These are phyloP conservation scores for Phorcus lineatus DNA, from an alignment of 2,888 invertebrate species.

Conservation along the genomic window DNA sequence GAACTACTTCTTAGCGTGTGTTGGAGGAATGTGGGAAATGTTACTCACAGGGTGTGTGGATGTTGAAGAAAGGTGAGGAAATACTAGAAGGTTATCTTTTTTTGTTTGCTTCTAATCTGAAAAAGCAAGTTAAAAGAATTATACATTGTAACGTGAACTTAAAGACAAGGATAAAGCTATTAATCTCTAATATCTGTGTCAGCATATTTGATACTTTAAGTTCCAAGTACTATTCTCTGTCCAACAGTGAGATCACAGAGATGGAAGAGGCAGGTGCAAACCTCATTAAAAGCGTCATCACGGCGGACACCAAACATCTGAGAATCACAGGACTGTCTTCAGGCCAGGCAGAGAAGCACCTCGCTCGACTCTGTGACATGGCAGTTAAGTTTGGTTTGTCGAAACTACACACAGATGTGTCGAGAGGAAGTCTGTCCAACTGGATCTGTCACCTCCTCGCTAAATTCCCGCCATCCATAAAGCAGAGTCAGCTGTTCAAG, in stretches of 20 bases:
- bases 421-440: not conserved
- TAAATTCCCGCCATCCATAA: not conserved
- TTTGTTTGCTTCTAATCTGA: no score
- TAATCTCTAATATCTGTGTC: no score
- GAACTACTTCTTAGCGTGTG: slow-evolving; percentile 55
- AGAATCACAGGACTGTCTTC: not conserved
- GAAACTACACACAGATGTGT: not conserved
- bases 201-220: no score
- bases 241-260: slow-evolving; percentile 27
- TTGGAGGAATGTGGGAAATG: slow-evolving; percentile 54
- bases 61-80: slow-evolving; percentile 27
- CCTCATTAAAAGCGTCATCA: slow-evolving; percentile 25
- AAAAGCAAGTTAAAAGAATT: no score
- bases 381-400: not conserved
- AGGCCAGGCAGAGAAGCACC: not conserved
- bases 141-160: no score
- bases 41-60: slow-evolving; percentile 42
- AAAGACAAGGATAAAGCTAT: no score
- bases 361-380: slow-evolving; percentile 17
- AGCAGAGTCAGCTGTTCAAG: not conserved
- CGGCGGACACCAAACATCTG: not conserved
- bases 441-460: not conserved
- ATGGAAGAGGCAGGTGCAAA: slow-evolving; percentile 32
- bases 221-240: not conserved
- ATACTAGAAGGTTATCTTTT: not conserved